phyloP scores from a whole-genome alignment of 2,888 invertebrate genomes.

The Eutolmus rufibarbis region DNA sequence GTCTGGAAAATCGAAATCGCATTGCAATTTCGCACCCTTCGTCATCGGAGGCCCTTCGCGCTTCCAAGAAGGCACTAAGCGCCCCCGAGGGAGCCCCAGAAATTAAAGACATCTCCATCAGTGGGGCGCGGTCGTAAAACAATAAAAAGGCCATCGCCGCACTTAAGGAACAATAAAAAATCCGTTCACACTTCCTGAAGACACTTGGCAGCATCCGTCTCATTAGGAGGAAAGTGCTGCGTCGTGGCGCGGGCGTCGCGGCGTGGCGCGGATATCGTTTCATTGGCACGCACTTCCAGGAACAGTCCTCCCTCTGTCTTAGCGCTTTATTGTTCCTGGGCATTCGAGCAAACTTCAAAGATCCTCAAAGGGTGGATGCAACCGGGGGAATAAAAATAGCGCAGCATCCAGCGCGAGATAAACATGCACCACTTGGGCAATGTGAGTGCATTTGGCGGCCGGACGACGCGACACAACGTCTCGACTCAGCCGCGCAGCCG shows the following conservation, averaged over 20 bases:
- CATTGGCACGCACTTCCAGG: not conserved
- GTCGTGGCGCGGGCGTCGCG: not conserved
- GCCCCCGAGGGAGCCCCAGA: not conserved
- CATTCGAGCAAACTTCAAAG: constrained; percentile 5
- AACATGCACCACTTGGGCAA: not conserved
- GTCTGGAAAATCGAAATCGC: not conserved
- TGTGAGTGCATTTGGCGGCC: constrained; percentile 5
- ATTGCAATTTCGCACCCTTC: not conserved
- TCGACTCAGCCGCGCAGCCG: not conserved
- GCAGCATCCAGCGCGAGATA: not conserved
- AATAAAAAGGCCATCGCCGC: constrained; percentile 18
- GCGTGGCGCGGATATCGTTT: not conserved
- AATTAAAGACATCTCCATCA: not conserved
- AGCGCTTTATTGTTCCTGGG: not conserved
- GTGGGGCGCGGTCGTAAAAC: not conserved
- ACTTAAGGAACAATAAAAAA: constrained; percentile 20
- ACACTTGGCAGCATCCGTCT: not conserved
- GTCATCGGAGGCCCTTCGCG: not conserved
- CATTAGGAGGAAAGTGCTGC: constrained; percentile 4
- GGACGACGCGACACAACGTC: not conserved
- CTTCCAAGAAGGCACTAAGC: not conserved
- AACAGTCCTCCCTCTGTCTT: not conserved
- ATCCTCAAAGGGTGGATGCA: constrained; percentile 6
- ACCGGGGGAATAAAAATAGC: not conserved
- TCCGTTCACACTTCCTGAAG: not conserved